Evolutionary conservation across 2,888 invertebrate species (phyloP).

Genomic region (Fragum whitleyi): DNA sequence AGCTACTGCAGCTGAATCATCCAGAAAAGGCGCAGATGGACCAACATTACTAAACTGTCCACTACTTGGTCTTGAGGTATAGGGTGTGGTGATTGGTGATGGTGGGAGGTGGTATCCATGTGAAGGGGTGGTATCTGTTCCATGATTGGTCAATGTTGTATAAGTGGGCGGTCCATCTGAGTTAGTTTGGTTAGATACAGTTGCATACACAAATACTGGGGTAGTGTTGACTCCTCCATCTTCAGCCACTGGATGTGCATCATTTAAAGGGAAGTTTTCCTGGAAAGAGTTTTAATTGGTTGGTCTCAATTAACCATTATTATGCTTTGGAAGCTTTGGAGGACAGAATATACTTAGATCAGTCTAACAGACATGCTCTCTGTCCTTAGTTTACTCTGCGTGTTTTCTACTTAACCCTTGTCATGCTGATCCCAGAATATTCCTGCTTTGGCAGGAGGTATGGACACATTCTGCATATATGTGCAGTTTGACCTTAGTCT

Average conservation of each 20-base stretch:
- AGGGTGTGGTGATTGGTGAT: not conserved
- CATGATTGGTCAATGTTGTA: not conserved
- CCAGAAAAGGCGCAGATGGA: conserved; percentile 1
- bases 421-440: no score
- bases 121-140: not conserved
- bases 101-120: not conserved
- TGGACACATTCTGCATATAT: no score
- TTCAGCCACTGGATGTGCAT: not conserved
- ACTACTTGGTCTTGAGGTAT: not conserved
- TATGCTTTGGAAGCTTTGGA: no score
- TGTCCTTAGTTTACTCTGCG: no score
- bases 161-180: not conserved
- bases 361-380: no score
- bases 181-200: not conserved
- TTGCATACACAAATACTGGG: conserved; percentile 14
- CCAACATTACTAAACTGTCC: conserved; percentile 1
- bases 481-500: no score
- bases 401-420: no score
- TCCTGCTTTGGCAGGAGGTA: no score
- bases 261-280: conserved; percentile 1
- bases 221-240: not conserved
- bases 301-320: no score
- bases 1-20: not conserved
- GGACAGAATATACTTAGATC: no score
- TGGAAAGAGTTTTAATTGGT: no score